A percentile compares a stretch with the other conserved stretches of the same genome.
Evolutionary conservation across 2,113 vertebrate species (phyloP).

Genomic region (Serranochromis macrocephalus): DNA sequence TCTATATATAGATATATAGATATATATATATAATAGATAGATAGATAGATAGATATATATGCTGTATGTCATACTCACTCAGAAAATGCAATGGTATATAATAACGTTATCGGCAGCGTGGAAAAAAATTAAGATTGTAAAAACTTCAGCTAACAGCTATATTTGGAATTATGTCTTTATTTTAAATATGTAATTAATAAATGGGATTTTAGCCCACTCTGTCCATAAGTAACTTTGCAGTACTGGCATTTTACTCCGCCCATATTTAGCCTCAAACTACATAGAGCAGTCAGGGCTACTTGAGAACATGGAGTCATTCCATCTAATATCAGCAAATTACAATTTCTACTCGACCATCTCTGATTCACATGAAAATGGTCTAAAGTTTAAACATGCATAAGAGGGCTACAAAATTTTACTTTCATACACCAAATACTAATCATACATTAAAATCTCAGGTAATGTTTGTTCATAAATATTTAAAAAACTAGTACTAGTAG

Average conservation of each 20-base stretch:
- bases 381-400: not conserved
- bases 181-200: not conserved
- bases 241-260: not conserved
- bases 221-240: not conserved
- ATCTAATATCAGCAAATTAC: not conserved
- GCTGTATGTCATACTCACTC: not conserved
- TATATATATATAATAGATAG: too few species aligned
- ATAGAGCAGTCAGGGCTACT: not conserved
- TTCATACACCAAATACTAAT: not conserved
- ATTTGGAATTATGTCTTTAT: not conserved
- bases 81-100: not conserved
- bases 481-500: not conserved
- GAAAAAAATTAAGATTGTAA: not conserved
- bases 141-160: not conserved
- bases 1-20: accelerated
- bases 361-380: not conserved
- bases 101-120: not conserved
- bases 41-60: not conserved
- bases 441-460: not conserved
- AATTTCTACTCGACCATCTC: not conserved
- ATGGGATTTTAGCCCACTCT: not conserved
- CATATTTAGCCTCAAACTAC: not conserved
- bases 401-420: not conserved
- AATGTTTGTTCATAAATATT: not conserved
- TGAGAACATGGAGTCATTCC: not conserved